Base-by-base conservation (phyloP, 2,888 invertebrate genomes). In the Drosophila putrida region DNA sequence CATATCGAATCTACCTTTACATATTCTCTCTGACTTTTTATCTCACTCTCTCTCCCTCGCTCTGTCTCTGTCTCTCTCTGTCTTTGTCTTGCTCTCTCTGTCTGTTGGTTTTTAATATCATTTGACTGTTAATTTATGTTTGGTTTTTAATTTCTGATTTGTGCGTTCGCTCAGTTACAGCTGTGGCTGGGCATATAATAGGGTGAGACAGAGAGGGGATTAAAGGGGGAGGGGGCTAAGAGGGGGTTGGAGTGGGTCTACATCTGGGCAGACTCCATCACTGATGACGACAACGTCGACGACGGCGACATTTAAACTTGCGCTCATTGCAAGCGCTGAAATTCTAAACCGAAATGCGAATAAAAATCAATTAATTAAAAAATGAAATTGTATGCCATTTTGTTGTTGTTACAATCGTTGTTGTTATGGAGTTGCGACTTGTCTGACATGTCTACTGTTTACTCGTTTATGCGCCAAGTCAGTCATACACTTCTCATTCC, bases 121-220 rank as follows among this genome's bases (percentile, higher is more conserved):
- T 82, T 89, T 87, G 88, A 76, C 82, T 87, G 85, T 90, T 90
- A 89, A 89, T 90, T 90, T 90, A 89, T 90, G 90, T 87, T 80
- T 73, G 90, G 87, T 89, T 82, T 89, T 89, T 87, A 87, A 90
- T 90, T 90, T 87, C 90, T 90, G 90, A 89, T 90, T 89, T 90
- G 90, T 90, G 88, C 80, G 82, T 89, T 89, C 88, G 79, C 55
- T 78, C 66, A 73, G 60, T 67, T 71, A 64, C 64, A 61, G 59
- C 58, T 33, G 46, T 35, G 15, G 1, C 10, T 9, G 31, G 35
- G 36, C 0, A 20, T 20, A 20, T 20, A 20, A 20, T 20, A 2
- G 13, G 13, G 25, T 27, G 44, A 43, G 38, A 47, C 15, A 6
- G 31, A 4, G 46, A 15, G 39, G 44, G 15, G 41, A 27, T 6